Conservation (phyloP, 2,113 vertebrate species). For the Saimiri boliviensis region DNA sequence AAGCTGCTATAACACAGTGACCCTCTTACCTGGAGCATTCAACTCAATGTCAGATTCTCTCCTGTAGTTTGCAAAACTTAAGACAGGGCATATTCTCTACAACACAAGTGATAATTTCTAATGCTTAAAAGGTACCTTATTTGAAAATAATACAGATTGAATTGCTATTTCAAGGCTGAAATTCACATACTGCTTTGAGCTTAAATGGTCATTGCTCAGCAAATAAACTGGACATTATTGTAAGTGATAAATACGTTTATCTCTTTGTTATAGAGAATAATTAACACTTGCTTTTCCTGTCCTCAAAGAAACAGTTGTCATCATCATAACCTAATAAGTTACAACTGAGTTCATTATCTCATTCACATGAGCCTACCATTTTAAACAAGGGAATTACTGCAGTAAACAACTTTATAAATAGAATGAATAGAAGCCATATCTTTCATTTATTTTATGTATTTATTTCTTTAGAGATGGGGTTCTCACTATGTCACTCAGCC, state of each 20-base stretch:
- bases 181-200: constrained; percentile 33
- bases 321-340: constrained; percentile 35
- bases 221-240: constrained; percentile 52
- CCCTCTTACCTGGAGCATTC: constrained; percentile 22
- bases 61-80: constrained; percentile 48
- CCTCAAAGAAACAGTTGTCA: constrained; percentile 53
- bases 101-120: constrained; percentile 32
- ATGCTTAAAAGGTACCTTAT: constrained; percentile 53
- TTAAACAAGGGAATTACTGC: constrained; percentile 40
- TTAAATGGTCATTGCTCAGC: constrained; percentile 21
- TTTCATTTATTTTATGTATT: not conserved
- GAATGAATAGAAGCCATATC: not conserved
- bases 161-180: constrained; percentile 40
- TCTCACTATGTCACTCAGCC: not conserved
- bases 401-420: constrained; percentile 48
- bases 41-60: constrained; percentile 38
- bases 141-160: constrained; percentile 36
- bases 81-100: constrained; percentile 66
- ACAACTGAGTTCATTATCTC: constrained; percentile 52
- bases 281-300: constrained; percentile 43
- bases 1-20: not conserved
- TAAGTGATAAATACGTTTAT: constrained; percentile 47
- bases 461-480: not conserved
- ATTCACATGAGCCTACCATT: constrained; percentile 40
- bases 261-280: constrained; percentile 54